Conservation (phyloP, 2,797 vertebrate species). For the Galaxias olidus region DNA sequence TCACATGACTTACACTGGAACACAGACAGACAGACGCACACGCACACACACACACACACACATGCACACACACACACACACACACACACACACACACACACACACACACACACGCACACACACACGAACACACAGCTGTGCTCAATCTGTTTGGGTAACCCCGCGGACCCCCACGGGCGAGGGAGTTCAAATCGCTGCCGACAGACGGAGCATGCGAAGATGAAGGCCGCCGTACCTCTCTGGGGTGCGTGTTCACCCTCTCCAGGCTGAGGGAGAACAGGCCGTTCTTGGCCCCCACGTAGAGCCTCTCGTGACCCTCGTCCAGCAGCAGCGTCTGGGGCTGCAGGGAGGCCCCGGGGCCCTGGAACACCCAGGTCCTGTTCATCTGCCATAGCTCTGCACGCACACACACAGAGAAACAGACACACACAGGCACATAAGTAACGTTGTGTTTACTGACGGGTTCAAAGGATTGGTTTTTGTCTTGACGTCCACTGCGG, state of each 20-base stretch:
- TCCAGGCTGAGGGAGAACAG: constrained; percentile 94
- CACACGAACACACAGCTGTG: constrained; percentile 7
- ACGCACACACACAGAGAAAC: constrained; percentile 19
- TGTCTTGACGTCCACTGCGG: too few species aligned
- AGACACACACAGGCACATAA: constrained; percentile 32
- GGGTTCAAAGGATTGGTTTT: too few species aligned
- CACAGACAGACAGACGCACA: neutral
- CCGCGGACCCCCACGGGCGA: neutral
- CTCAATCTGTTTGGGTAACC: constrained; percentile 19
- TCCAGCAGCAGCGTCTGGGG: constrained; percentile 90
- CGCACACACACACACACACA: neutral
- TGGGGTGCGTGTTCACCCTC: constrained; percentile 81
- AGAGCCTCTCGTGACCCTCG: constrained; percentile 90
- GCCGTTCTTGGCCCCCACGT: constrained; percentile 89
- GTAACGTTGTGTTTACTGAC: too few species aligned
- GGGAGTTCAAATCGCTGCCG: constrained; percentile 20
- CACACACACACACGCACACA: neutral
- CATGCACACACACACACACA: neutral
- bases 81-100: neutral
- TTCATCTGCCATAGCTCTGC: constrained; percentile 94
- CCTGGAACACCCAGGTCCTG: constrained; percentile 90
- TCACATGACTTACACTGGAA: too few species aligned
- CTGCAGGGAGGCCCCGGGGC: constrained; percentile 81
- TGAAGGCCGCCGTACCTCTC: constrained; percentile 79
- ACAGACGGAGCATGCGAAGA: constrained; percentile 10